Evolutionary conservation across 2,888 invertebrate species (phyloP), one percentile per base, ranked within the genome.

Genomic region (Xestia c-nigrum): DNA sequence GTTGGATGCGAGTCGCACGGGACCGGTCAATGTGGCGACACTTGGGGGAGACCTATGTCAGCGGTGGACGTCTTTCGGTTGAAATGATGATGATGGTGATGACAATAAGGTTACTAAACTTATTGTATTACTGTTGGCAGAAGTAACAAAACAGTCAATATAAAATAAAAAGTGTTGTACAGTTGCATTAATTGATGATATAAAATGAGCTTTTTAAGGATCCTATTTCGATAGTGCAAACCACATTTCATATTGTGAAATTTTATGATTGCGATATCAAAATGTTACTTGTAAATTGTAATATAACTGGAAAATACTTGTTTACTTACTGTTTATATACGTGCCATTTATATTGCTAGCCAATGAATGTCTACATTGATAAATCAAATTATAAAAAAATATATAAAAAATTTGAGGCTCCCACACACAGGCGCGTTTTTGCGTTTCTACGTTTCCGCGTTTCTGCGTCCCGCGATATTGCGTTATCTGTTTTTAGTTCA

Each of bases 291-390:
- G 43, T 43, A 24, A 50, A 40, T 50, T 50, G 31, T 7, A 71
- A 40, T 59, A 47, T n/a, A 47, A 24, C 38, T 14, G 7, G 14
- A 61, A 83, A 52, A 47, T 14, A 76, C 64, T 31, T 50, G 9
- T 61, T 74, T 74, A 81, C 3, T 38, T 61, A 52, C 52, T 52
- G 21, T 63, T 63, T 72, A 47, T 64, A 55, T 43, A 65, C 21
- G 81, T 81, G 81, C 86, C 86, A 82, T 82, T 83, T 74, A 71
- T 76, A 64, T 68, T 21, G 43, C 5, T 63, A 59, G 47, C 57
- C 47, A 85, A 82, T 55, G n/a, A 59, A 65, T 55, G 77, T 76
- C 43, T n/a, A 68, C 16, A 64, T 64, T 43, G 52, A 73, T 55
- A 55, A 46, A 38, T 21, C 9, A 12, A 43, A n/a, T 43, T 16